These are phyloP conservation scores for Podarcis siculus DNA, from an alignment of 2,797 vertebrate genomes.

Conservation along the genomic window DNA sequence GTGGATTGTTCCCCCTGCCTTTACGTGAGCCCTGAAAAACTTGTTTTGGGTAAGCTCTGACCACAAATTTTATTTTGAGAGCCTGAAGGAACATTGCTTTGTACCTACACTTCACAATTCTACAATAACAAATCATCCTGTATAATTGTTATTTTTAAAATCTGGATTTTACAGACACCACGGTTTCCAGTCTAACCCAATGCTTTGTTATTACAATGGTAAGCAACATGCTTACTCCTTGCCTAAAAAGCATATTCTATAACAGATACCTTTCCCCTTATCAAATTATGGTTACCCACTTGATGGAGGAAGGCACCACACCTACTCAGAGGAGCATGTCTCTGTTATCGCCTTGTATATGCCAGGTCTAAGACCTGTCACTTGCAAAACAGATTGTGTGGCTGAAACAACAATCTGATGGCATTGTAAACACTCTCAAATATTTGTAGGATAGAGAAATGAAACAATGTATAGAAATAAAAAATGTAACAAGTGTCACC, in stretches of 20 bases:
- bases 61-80: neutral
- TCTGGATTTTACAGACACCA: neutral
- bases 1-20: too few species aligned
- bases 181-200: neutral
- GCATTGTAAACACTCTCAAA: neutral
- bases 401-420: neutral
- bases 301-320: neutral
- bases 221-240: neutral
- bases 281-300: neutral
- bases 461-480: neutral
- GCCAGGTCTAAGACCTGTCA: too few species aligned
- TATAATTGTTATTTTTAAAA: neutral
- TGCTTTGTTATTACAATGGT: neutral
- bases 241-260: too few species aligned
- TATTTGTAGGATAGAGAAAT: neutral
- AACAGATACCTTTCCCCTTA: neutral
- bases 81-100: neutral
- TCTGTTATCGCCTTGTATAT: neutral
- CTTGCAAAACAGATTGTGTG: neutral
- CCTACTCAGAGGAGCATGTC: neutral
- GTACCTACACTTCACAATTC: neutral
- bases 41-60: too few species aligned
- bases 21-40: too few species aligned
- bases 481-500: too few species aligned
- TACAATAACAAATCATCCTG: neutral